Conservation (phyloP, 2,888 invertebrate species). For the Hirtodrosophila cameraria region DNA sequence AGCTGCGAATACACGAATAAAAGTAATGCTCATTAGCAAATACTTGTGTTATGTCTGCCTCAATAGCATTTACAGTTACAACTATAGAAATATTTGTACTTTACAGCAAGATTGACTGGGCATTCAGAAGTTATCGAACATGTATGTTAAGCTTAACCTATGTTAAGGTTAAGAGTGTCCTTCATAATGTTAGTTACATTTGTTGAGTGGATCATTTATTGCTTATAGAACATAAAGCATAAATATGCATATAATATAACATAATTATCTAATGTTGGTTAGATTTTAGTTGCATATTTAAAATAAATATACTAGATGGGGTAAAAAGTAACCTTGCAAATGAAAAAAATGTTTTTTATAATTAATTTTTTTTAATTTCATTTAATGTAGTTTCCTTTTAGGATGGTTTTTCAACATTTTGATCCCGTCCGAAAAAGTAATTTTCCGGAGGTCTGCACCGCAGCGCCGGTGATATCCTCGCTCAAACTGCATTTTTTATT, state of each 20-base stretch:
- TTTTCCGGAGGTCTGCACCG: no score
- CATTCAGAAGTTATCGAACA: slow-evolving; percentile 38
- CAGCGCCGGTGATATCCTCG: no score
- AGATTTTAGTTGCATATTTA: slow-evolving; percentile 5
- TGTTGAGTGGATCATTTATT: slow-evolving; percentile 5
- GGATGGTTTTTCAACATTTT: no score
- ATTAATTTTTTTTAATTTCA: no score
- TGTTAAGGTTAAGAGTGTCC: no score
- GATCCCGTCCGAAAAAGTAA: no score
- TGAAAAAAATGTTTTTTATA: no score
- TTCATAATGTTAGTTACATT: slow-evolving; percentile 15
- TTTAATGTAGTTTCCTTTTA: no score
- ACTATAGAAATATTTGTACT: slow-evolving; percentile 44
- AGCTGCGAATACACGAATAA: slow-evolving; percentile 35
- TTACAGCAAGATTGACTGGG: slow-evolving; percentile 52
- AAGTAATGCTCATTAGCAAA: slow-evolving; percentile 58
- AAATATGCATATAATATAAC: slow-evolving; percentile 41
- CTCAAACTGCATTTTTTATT: no score
- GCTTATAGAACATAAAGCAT: slow-evolving; percentile 38
- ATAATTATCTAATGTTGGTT: no score
- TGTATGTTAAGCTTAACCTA: slow-evolving; percentile 30
- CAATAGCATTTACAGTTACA: slow-evolving; percentile 49
- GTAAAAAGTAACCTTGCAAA: no score
- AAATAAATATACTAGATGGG: slow-evolving; percentile 21
- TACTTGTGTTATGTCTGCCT: slow-evolving; percentile 45